These are phyloP conservation scores for Gymnoscopelus braueri DNA, from an alignment of 2,797 vertebrate species.

Conservation along the genomic window DNA sequence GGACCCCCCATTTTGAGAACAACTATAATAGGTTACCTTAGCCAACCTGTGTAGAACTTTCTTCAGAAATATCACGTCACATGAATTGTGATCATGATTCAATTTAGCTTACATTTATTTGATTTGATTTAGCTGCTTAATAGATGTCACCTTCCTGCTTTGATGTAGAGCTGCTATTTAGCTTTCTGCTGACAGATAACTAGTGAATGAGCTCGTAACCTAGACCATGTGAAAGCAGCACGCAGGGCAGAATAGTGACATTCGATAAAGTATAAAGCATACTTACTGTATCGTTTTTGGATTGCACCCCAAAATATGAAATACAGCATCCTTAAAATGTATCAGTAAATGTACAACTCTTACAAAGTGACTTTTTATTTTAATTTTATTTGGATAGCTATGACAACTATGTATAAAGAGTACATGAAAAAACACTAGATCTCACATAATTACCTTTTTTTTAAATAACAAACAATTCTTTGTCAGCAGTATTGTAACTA, in stretches of 20 bases:
- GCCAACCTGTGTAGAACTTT: too few species aligned
- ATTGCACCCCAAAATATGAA: neutral
- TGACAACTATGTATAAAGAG: conserved; percentile 45
- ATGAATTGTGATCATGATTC: too few species aligned
- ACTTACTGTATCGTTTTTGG: too few species aligned
- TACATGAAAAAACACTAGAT: conserved; percentile 56
- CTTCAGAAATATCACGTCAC: too few species aligned
- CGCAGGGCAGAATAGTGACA: too few species aligned
- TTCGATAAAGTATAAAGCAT: too few species aligned
- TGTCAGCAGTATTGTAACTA: conserved; percentile 18
- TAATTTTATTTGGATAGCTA: conserved; percentile 55
- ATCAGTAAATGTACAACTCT: conserved; percentile 3
- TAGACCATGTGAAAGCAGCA: neutral
- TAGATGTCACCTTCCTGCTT: too few species aligned
- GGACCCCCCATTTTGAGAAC: too few species aligned
- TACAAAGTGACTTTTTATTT: conserved; percentile 29
- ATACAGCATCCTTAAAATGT: neutral
- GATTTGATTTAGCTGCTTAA: neutral
- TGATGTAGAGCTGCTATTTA: too few species aligned
- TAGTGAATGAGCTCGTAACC: neutral
- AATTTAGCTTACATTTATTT: neutral
- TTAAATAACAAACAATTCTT: conserved; percentile 7
- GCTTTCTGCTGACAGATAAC: neutral
- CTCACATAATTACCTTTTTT: conserved; percentile 41
- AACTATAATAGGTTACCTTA: too few species aligned